Evolutionary conservation across 1,140 invertebrate genomes (phyloP).

Genomic region (Penaeus indicus): DNA sequence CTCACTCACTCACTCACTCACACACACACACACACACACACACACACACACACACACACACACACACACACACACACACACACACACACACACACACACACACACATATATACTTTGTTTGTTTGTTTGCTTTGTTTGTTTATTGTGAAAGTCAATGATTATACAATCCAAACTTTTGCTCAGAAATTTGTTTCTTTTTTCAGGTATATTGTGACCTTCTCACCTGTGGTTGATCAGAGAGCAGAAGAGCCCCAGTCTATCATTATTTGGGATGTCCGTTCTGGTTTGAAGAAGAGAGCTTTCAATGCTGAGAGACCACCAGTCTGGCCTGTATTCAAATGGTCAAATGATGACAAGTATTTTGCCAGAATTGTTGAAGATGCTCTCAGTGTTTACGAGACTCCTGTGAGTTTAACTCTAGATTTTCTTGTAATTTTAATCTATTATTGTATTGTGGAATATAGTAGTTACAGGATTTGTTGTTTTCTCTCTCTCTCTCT

Average conservation of each 20-base stretch:
- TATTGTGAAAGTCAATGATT: not conserved
- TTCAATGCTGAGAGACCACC: conserved; percentile 85
- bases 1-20: no score
- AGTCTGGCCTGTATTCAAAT: conserved; percentile 94
- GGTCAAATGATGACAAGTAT: conserved; percentile 97
- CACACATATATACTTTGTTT: no score
- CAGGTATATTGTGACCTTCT: conserved; percentile 92
- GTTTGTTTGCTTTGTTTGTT: no score
- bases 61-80: no score
- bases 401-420: conserved; percentile 76
- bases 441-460: no score
- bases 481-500: no score
- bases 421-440: not conserved
- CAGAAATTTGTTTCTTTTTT: conserved; percentile 61
- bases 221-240: conserved; percentile 78
- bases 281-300: conserved; percentile 91
- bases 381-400: conserved; percentile 94
- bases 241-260: conserved; percentile 76
- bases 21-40: not conserved
- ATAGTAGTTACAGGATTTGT: no score
- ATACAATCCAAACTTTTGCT: not conserved
- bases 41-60: not conserved
- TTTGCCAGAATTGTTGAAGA: conserved; percentile 86
- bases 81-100: no score
- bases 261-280: conserved; percentile 93